Base-by-base conservation (phyloP, 2,888 invertebrate genomes). In the Machimus rusticus region DNA sequence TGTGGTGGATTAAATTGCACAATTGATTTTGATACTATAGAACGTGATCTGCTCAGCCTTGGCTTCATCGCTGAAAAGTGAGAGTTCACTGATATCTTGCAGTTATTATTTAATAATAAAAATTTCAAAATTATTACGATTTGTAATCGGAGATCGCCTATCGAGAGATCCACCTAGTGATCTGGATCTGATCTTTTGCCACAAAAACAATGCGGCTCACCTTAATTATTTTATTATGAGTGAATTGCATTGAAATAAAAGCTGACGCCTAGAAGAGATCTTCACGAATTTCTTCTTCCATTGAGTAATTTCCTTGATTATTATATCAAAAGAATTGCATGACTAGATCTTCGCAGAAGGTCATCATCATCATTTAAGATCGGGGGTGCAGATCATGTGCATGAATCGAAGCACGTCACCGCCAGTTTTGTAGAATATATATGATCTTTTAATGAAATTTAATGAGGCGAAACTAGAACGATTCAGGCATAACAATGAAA, bases 401-500 rank as follows among this genome's bases (percentile, higher is more conserved):
- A 78, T 43, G 78, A 39, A 78, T 23, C 78, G 78, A 78, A 51
- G 28, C 66, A 66, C 66, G 66, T 66, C 66, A 66, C 23, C 66
- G 28, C 66, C 66, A 66, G 23, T 66, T 66, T 28, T 66, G 78
- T 19, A 19, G 81, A 55, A 51, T 81, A 43, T 81, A 55, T 81
- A 51, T 82, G 57, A 82, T 55, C 57, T 14, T 14, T 66, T 66
- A 66, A 34, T 57, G 82, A 82, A 82, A 82, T 82, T 82, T 51
- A 82, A 82, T 82, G 82, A 82, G 37, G 66, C 82, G 19, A 82
- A 82, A 82, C 82, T 82, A 57, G 82, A 82, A 82, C 82, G 23
- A 37, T 39, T 82, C 51, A 57, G 31, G 82, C 82, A 82, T 82
- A 82, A 82, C 82, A 82, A 82, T 66, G 82, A 82, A 82, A 82